Conservation (phyloP, 2,888 invertebrate genomes). For the Rapana venosa region DNA sequence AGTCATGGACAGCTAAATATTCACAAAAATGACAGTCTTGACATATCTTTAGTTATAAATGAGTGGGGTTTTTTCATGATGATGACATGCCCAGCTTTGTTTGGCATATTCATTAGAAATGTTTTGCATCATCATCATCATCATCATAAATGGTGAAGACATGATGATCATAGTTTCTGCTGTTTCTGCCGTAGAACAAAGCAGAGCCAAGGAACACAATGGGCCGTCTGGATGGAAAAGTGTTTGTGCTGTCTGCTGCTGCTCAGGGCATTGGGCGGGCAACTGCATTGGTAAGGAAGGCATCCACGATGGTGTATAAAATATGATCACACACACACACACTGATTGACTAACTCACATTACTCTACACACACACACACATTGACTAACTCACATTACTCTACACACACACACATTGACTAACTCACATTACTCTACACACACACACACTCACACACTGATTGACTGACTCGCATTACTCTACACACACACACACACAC, state of each 20-base stretch:
- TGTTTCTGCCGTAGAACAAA: neutral
- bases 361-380: neutral
- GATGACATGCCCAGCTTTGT: neutral
- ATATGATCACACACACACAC: neutral
- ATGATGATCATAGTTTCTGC: neutral
- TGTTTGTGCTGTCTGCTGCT: slow-evolving; percentile 69
- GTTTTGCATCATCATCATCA: neutral
- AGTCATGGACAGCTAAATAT: no score
- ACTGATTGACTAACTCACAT: neutral
- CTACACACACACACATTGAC: no score
- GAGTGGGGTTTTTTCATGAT: neutral
- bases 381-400: no score
- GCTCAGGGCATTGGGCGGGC: slow-evolving; percentile 72
- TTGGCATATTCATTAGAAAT: neutral
- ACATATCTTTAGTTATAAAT: neutral
- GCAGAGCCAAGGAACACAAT: slow-evolving; percentile 43
- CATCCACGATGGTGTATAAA: neutral
- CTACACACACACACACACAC: neutral
- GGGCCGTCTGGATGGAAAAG: slow-evolving; percentile 69
- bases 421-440: no score
- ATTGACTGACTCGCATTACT: no score
- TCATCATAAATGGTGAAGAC: neutral
- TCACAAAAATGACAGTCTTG: no score
- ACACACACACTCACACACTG: no score
- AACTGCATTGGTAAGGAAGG: slow-evolving; percentile 63